These are phyloP conservation scores for Ochotona curzoniae DNA, from an alignment of 2,113 vertebrate genomes.

Conservation along the genomic window DNA sequence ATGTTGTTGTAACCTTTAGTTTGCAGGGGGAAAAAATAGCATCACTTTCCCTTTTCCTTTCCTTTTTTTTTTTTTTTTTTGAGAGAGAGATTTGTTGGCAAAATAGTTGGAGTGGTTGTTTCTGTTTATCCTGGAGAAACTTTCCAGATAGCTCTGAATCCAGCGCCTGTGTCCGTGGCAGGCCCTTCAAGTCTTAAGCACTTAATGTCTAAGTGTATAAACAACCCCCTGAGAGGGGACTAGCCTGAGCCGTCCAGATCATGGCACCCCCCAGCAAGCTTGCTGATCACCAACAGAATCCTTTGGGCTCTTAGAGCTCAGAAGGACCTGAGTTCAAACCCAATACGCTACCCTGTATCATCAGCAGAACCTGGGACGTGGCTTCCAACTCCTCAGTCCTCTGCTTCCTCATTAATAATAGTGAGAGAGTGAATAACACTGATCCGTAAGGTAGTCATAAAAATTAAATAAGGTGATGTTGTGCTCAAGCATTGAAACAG, in stretches of 20 bases:
- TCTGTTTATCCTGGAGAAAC: slow-evolving; percentile 86
- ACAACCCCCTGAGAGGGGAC: slow-evolving; percentile 65
- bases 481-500: not conserved
- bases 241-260: not conserved
- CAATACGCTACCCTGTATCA: not conserved
- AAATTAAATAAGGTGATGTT: not conserved
- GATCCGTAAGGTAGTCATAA: not conserved
- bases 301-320: not conserved
- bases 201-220: slow-evolving; percentile 78
- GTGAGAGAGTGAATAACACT: not conserved
- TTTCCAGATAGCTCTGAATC: slow-evolving; percentile 84
- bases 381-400: not conserved
- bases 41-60: slow-evolving; percentile 84
- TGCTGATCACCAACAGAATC: not conserved
- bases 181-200: slow-evolving; percentile 78
- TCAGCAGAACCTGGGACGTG: not conserved
- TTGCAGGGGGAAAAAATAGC: slow-evolving; percentile 78
- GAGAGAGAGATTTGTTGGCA: slow-evolving; percentile 79
- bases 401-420: not conserved
- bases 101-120: slow-evolving; percentile 80
- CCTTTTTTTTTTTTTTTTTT: slow-evolving; percentile 76
- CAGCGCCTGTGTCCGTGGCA: slow-evolving; percentile 79
- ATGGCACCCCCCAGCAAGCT: not conserved
- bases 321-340: not conserved
- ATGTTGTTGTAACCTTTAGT: slow-evolving; percentile 89